These are phyloP conservation scores for Limosa lapponica DNA, from an alignment of 2,797 vertebrate species.

Conservation along the genomic window DNA sequence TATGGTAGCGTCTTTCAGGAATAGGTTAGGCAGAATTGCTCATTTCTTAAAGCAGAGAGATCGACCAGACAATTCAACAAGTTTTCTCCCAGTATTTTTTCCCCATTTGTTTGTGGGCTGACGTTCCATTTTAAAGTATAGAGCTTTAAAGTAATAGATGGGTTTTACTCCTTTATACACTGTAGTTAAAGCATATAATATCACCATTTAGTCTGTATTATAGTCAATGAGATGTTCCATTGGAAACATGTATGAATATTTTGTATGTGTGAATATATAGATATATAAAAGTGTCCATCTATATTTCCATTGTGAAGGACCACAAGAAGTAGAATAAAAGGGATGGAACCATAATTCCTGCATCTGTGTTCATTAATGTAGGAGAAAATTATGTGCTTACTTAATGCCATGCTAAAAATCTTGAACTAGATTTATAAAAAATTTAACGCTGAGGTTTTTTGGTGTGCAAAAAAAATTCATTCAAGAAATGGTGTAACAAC, in stretches of 20 bases:
- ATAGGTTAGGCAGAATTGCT: neutral
- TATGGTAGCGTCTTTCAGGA: neutral
- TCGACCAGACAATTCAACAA: neutral
- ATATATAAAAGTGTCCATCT: neutral
- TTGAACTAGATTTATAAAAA: neutral
- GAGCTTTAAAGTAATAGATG: neutral
- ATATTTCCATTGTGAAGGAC: neutral
- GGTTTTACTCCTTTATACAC: neutral
- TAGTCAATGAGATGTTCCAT: neutral
- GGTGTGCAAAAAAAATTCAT: neutral
- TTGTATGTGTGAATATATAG: too few relatives aligned
- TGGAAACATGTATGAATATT: neutral
- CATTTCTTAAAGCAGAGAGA: neutral
- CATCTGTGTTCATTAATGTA: neutral
- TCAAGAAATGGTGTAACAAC: neutral
- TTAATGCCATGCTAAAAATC: neutral
- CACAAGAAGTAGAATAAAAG: neutral
- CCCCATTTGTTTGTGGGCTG: neutral
- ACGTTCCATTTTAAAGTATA: neutral
- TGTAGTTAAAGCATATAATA: neutral
- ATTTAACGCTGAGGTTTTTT: neutral
- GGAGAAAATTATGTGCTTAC: neutral
- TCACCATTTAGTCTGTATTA: neutral
- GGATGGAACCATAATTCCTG: neutral
- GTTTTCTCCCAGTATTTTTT: neutral